A percentile compares a stretch with the other conserved stretches of the same genome.
phyloP scores from a whole-genome alignment of 2,888 invertebrate genomes.

The Diarsia mendica region DNA sequence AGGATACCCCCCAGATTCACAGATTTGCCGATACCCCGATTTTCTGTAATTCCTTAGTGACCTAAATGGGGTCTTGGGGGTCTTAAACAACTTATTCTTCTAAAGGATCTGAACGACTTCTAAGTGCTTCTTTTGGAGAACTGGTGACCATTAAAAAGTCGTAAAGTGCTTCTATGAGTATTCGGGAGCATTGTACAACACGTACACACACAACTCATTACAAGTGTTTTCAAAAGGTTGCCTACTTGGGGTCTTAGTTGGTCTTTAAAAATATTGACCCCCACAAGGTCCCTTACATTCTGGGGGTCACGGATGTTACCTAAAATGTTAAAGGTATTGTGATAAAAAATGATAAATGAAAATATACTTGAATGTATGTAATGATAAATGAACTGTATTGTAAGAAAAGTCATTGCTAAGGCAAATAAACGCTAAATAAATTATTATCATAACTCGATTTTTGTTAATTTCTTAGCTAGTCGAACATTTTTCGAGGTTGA shows the following conservation, averaged over 20 bases:
- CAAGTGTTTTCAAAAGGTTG: neutral
- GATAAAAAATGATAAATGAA: no score
- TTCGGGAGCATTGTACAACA: neutral
- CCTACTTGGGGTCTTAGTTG: neutral
- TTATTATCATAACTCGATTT: no score
- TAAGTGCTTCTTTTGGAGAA: neutral
- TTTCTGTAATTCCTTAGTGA: neutral
- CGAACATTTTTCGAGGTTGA: no score
- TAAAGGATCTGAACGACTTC: no score
- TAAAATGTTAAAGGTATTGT: neutral
- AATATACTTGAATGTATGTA: no score
- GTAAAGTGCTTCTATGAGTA: neutral
- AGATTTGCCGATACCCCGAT: slow-evolving; percentile 33
- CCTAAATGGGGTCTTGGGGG: neutral
- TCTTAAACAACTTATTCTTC: neutral
- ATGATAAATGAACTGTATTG: no score
- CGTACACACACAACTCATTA: no score
- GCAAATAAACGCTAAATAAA: no score
- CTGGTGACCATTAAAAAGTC: neutral
- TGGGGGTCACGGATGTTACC: neutral
- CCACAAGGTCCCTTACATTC: neutral
- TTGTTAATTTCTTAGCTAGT: no score
- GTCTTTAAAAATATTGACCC: neutral
- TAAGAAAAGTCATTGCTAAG: no score
- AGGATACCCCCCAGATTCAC: slow-evolving; percentile 20